Conservation (phyloP, 2,797 vertebrate species). For the Tiaroga cobitis region DNA sequence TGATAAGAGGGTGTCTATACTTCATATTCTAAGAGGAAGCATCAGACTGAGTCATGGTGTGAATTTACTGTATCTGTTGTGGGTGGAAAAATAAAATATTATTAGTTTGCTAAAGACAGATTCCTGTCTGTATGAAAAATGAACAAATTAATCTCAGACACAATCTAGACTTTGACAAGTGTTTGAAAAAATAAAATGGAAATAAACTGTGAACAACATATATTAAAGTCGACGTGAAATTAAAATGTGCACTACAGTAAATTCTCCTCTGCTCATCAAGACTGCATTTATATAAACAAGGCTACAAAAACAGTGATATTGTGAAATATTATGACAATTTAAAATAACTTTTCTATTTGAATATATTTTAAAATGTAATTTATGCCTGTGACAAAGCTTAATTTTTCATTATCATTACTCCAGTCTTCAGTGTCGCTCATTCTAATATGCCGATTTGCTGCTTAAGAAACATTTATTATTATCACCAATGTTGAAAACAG, state of each 20-base stretch:
- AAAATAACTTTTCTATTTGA: neutral
- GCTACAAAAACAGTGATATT: too few species aligned
- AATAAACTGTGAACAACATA: neutral
- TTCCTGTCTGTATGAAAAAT: neutral
- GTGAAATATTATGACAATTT: neutral
- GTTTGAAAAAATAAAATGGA: neutral
- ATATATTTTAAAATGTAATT: neutral
- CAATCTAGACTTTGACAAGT: neutral
- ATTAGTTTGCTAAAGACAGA: conserved; percentile 6
- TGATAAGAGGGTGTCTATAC: conserved; percentile 58
- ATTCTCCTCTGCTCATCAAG: neutral
- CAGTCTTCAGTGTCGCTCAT: neutral
- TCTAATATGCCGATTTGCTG: neutral
- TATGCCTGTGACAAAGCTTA: neutral
- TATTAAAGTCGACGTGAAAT: neutral
- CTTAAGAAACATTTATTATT: neutral
- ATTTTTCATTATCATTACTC: neutral
- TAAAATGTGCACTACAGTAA: neutral
- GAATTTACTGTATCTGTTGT: conserved; percentile 47
- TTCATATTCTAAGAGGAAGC: conserved; percentile 62
- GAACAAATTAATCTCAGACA: neutral
- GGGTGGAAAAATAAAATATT: conserved; percentile 37
- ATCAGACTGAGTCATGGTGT: conserved; percentile 57
- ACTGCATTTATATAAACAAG: neutral
- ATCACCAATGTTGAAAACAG: neutral